phyloP scores from a whole-genome alignment of 2,888 invertebrate genomes.

The Ophraella communa region DNA sequence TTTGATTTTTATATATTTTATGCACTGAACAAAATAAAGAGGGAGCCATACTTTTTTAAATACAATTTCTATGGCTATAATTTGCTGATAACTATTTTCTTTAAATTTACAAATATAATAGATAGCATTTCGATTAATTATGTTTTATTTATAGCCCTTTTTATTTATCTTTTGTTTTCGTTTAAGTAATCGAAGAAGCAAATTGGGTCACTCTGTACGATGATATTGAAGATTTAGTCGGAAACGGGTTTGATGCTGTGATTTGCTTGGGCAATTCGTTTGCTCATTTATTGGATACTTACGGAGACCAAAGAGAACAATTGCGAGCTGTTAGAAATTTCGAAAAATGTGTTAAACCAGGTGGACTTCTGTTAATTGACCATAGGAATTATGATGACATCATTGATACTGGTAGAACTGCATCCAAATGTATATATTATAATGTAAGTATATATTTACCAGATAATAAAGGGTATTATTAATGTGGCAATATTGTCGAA shows the following conservation, averaged over 20 bases:
- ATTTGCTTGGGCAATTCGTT: conserved; percentile 91
- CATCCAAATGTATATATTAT: conserved; percentile 86
- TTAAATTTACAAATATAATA: too few relatives aligned
- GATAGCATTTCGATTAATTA: too few relatives aligned
- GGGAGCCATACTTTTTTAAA: too few relatives aligned
- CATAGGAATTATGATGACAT: conserved; percentile 89
- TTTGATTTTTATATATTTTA: too few relatives aligned
- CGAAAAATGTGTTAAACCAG: conserved; percentile 81
- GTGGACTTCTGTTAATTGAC: conserved; percentile 84
- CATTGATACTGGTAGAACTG: conserved; percentile 76
- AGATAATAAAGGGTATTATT: too few relatives aligned
- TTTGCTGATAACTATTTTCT: too few relatives aligned
- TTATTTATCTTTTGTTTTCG: background rate
- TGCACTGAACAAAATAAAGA: too few relatives aligned
- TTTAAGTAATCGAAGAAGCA: conserved; percentile 85
- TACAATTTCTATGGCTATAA: too few relatives aligned
- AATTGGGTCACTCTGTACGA: conserved; percentile 85
- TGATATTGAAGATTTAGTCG: conserved; percentile 71
- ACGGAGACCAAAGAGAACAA: conserved; percentile 80
- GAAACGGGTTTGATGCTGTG: conserved; percentile 82
- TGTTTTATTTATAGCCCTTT: too few relatives aligned
- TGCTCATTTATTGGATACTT: conserved; percentile 83
- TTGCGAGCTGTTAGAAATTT: conserved; percentile 81
- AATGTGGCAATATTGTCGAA: too few relatives aligned
- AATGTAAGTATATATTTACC: conserved; percentile 70